Base-by-base conservation (phyloP, 35 echinoderm and acorn worm species). In the Chiridota heheva region DNA sequence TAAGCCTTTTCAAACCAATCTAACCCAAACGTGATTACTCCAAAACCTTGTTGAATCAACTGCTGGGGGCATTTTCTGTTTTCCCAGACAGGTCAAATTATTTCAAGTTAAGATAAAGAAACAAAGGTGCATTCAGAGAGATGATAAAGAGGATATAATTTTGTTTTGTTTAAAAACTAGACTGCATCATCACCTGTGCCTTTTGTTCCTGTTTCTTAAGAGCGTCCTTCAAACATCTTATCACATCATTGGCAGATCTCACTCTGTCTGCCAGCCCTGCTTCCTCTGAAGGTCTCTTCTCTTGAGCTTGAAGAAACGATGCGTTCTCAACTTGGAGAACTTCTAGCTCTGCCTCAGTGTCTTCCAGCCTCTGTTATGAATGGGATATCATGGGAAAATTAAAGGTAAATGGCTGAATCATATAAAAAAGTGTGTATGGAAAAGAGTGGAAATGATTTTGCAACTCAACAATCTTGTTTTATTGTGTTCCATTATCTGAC, bases 151-250 rank as follows among this genome's bases (percentile, higher is more conserved):
- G n/a, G n/a, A n/a, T n/a, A n/a, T n/a, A n/a, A n/a, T n/a, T n/a
- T n/a, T n/a, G n/a, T n/a, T n/a, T n/a, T n/a, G n/a, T n/a, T n/a
- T n/a, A n/a, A n/a, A n/a, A n/a, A n/a, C n/a, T n/a, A n/a, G n/a
- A n/a, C n/a, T n/a, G n/a, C 58, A 28, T 36, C 33, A 51, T 61
- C 79, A 96, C 93, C 83, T 91, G 73, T 13, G 81, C 83, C 35
- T 87, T 44, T 83, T 67, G 67, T 47, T 96, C 69, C 42, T 86
- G 79, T 16, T 74, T 63, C 25, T 63, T 35, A 0, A 91, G 72
- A 26, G 83, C 77, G 63, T 51, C 72, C 53, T 86, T 90, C 43
- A 87, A 41, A 18, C 58, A 77, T 33, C 62, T 41, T 2, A 77
- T 44, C 65, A 87, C 92, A 27, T 90, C 79, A 49, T 69, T 49